These are phyloP conservation scores for Chionoecetes opilio DNA, from an alignment of 1,140 invertebrate species.

Conservation along the genomic window DNA sequence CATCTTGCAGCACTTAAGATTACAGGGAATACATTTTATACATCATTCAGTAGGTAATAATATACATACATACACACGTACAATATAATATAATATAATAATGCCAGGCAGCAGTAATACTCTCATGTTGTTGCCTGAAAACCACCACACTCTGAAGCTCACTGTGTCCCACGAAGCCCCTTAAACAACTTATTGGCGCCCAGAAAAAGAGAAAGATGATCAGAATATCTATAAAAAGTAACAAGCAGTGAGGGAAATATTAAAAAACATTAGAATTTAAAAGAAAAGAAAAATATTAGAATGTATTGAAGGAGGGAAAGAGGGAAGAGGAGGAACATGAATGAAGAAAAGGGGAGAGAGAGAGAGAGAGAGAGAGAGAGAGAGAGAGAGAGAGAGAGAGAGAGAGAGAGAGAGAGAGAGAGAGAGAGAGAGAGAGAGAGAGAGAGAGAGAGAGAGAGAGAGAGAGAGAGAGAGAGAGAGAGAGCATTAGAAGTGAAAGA, in stretches of 20 bases:
- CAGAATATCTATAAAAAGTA: too few species aligned
- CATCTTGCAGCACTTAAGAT: not conserved
- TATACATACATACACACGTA: slow-evolving; percentile 21
- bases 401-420: not conserved
- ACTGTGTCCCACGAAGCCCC: not conserved
- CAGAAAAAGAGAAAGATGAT: too few species aligned
- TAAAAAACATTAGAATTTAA: too few species aligned
- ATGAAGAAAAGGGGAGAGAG: not conserved
- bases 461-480: not conserved
- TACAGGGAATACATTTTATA: not conserved
- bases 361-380: not conserved
- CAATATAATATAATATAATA: not conserved
- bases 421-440: too few species aligned
- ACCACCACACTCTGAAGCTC: not conserved
- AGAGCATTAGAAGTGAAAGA: not conserved
- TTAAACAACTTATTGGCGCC: not conserved
- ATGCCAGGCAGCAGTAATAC: not conserved
- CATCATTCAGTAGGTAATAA: not conserved
- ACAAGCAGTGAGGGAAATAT: too few species aligned
- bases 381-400: not conserved
- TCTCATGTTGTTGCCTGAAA: not conserved
- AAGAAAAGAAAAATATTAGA: too few species aligned
- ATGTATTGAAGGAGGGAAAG: too few species aligned
- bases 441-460: not conserved
- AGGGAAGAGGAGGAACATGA: not conserved